A percentile compares a stretch with the other conserved stretches of the same genome.
These are phyloP conservation scores for Cephus nigrinus DNA, from an alignment of 2,888 invertebrate genomes.

Conservation along the genomic window DNA sequence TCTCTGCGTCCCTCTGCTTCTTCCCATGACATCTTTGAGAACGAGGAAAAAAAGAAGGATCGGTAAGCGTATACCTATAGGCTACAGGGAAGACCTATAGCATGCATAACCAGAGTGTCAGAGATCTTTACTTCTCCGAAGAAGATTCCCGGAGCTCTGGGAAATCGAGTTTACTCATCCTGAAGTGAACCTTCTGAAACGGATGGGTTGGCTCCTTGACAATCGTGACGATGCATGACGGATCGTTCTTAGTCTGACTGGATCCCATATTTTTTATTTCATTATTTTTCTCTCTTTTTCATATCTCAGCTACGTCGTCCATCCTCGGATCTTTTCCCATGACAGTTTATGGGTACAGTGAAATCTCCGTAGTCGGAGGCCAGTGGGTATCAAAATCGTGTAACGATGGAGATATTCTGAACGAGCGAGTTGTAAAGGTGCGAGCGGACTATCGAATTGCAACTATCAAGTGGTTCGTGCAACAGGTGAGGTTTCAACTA, in stretches of 20 bases:
- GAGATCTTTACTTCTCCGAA: not conserved
- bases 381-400: not conserved
- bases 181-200: not conserved
- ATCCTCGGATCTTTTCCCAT: not conserved
- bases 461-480: not conserved
- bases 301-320: conserved; percentile 8
- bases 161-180: not conserved
- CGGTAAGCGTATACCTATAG: not conserved
- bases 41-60: not conserved
- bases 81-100: not conserved
- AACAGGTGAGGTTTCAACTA: not conserved
- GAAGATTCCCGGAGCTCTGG: not conserved
- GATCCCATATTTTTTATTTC: not conserved
- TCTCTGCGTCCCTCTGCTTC: not conserved
- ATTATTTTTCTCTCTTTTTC: conserved; percentile 16
- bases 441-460: not conserved
- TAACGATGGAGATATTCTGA: not conserved
- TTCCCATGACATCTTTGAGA: not conserved
- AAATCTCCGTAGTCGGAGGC: not conserved
- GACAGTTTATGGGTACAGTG: not conserved
- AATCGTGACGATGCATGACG: not conserved
- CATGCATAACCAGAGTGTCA: not conserved
- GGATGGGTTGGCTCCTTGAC: not conserved
- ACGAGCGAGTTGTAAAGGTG: not conserved
- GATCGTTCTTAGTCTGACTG: conserved; percentile 6